Evolutionary conservation across 2,888 invertebrate genomes (phyloP), one percentile per base, ranked within the genome.

Genomic region (Cheilosia variabilis): DNA sequence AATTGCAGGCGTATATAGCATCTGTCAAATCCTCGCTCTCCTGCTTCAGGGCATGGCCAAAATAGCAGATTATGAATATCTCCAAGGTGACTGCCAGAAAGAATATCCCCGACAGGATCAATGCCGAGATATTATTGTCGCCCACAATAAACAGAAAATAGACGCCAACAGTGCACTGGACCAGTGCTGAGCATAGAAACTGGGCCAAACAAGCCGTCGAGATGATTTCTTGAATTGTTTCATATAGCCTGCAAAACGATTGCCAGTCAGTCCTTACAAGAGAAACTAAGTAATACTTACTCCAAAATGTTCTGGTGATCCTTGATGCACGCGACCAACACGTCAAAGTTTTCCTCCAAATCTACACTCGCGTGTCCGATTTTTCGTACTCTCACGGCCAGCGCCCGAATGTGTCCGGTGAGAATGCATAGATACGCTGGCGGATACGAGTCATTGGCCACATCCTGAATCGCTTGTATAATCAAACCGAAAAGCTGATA

Each of bases 131-230:
- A 50, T 91, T 89, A 5, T 89, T 78, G 15, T 88, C 87, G 19
- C 37, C 72, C 89, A 92, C 52, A 90, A 87, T 93, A 91, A 93
- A 66, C 89, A 94, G 88, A 88, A 93, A 90, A 92, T 94, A 90
- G 92, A 93, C 65, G 89, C 91, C 88, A 90, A 93, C 89, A 88
- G 92, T 77, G 90, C 91, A 91, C 71, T 90, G 91, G 0, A 91
- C 91, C 43, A 90, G 75, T 6, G 89, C 93, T 0, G 94, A 93
- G 22, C 93, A 93, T n/a, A 92, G 89, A 65, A 94, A 90, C 88
- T 94, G 94, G 34, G 93, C 93, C 87, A 94, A 92, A 87, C 94
- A 93, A 60, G 93, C 93, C 0, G 91, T 90, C 41, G 94, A 94
- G 53, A 93, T 93, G 0, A 93, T 93, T 47, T 93, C 89, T 87